Evolutionary conservation across 2,888 invertebrate species (phyloP).

Genomic region (Dynastes grantii): DNA sequence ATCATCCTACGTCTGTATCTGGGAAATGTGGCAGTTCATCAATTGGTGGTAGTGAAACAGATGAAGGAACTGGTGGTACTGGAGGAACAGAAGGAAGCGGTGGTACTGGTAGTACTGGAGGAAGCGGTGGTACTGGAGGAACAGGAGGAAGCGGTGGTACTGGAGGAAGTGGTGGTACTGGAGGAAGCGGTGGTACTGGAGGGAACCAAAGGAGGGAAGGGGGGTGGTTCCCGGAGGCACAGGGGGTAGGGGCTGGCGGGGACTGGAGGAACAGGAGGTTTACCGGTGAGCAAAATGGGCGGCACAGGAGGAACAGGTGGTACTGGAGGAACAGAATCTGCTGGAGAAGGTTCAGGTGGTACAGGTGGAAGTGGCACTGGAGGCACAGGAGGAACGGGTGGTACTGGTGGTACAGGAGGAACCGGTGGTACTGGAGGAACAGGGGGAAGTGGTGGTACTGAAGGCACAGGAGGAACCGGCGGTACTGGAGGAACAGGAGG

Average conservation of each 20-base stretch:
- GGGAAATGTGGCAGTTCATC: conserved; percentile 66
- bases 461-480: conserved; percentile 47
- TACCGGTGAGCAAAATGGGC: no score
- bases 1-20: conserved; percentile 75
- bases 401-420: not conserved
- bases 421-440: conserved; percentile 16
- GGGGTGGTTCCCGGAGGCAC: conserved; percentile 44
- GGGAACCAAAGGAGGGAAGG: no score
- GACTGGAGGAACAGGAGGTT: not conserved
- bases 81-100: conserved; percentile 40
- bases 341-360: conserved; percentile 21
- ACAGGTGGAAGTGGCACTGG: conserved; percentile 12
- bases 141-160: conserved; percentile 32
- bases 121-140: conserved; percentile 26
- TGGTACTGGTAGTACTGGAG: conserved; percentile 28
- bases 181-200: conserved; percentile 51
- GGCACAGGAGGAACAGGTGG: conserved; percentile 3
- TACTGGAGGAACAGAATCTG: conserved; percentile 26
- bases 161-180: conserved; percentile 34
- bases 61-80: conserved; percentile 30
- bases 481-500: conserved; percentile 32
- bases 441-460: conserved; percentile 27
- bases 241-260: conserved; percentile 23
- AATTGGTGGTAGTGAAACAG: conserved; percentile 17
- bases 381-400: not conserved